phyloP scores from a whole-genome alignment of 2,113 vertebrate genomes.

The Hemicordylus capensis region DNA sequence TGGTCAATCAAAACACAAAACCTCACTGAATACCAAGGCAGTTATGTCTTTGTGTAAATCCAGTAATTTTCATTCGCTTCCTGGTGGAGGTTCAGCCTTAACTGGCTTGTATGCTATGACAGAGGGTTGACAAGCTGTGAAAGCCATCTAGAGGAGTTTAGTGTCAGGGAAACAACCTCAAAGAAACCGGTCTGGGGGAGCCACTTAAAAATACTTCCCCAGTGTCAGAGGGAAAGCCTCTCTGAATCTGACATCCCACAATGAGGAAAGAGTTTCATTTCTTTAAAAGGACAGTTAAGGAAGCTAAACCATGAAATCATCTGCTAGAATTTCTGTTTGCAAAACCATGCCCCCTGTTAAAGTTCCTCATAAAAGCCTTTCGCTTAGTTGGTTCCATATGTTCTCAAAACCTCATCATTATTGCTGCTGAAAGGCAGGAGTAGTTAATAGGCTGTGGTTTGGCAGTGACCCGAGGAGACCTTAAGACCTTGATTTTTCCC shows the following conservation, averaged over 20 bases:
- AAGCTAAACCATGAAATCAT: conserved; percentile 75
- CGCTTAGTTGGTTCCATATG: conserved; percentile 74
- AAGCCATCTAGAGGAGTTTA: conserved; percentile 71
- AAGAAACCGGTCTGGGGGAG: conserved; percentile 52
- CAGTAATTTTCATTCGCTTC: conserved; percentile 52
- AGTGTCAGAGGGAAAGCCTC: conserved; percentile 55
- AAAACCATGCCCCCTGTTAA: conserved; percentile 70
- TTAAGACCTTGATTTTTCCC: conserved; percentile 32
- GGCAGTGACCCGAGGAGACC: conserved; percentile 69
- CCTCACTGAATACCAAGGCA: rapidly evolving
- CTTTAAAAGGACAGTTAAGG: conserved; percentile 70
- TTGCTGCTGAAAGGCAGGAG: conserved; percentile 75
- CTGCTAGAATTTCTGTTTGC: conserved; percentile 72
- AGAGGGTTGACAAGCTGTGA: conserved; percentile 70
- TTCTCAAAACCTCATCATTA: conserved; percentile 67
- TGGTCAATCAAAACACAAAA: conserved; percentile 28
- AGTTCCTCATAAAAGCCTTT: conserved; percentile 72
- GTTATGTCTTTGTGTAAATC: conserved; percentile 54
- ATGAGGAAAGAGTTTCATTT: conserved; percentile 50
- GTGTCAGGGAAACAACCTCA: conserved; percentile 64
- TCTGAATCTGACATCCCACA: conserved; percentile 51
- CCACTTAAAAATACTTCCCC: conserved; percentile 55
- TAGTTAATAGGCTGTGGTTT: conserved; percentile 75
- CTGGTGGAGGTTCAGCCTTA: conserved; percentile 36
- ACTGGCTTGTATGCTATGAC: conserved; percentile 50